Percentiles rank a stretch among this genome's conserved stretches.
Conservation (phyloP, 2,888 invertebrate genomes). For the Abrostola triplasia region DNA sequence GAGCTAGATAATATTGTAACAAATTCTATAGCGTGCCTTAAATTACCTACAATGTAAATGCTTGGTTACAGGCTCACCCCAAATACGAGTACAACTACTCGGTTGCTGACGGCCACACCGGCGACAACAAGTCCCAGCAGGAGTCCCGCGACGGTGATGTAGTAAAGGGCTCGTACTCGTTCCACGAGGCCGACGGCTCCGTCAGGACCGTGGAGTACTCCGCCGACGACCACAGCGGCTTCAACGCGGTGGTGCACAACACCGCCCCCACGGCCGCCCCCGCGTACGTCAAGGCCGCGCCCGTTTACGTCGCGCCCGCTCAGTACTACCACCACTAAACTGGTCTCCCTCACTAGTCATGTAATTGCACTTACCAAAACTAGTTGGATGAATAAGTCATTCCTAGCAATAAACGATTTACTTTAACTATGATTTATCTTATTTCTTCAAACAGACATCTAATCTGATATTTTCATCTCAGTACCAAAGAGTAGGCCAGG, state of each 20-base stretch:
- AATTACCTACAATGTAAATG: neutral
- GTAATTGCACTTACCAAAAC: neutral
- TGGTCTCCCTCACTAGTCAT: conserved; percentile 22
- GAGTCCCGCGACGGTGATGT: conserved; percentile 83
- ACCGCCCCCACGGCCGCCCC: conserved; percentile 65
- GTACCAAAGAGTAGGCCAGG: too few species aligned
- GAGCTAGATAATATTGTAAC: conserved; percentile 25
- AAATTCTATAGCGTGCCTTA: conserved; percentile 7
- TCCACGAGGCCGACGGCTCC: conserved; percentile 85
- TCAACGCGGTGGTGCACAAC: conserved; percentile 74
- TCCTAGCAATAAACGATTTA: neutral
- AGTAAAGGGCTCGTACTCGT: conserved; percentile 83
- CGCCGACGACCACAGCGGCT: conserved; percentile 82
- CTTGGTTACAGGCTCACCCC: conserved; percentile 76
- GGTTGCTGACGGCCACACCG: conserved; percentile 84
- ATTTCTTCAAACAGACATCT: too few species aligned
- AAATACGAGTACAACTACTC: conserved; percentile 85
- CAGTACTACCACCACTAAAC: conserved; percentile 48
- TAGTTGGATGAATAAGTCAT: neutral
- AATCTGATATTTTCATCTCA: too few species aligned
- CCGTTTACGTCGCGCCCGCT: conserved; percentile 42
- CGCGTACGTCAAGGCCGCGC: conserved; percentile 50
- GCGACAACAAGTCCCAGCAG: conserved; percentile 85
- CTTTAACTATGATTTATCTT: too few species aligned
- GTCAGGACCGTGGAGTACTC: conserved; percentile 84